Evolutionary conservation across 2,888 invertebrate species (phyloP), one percentile per base, ranked within the genome.

Genomic region (Caenorhabditis drosophilae): DNA sequence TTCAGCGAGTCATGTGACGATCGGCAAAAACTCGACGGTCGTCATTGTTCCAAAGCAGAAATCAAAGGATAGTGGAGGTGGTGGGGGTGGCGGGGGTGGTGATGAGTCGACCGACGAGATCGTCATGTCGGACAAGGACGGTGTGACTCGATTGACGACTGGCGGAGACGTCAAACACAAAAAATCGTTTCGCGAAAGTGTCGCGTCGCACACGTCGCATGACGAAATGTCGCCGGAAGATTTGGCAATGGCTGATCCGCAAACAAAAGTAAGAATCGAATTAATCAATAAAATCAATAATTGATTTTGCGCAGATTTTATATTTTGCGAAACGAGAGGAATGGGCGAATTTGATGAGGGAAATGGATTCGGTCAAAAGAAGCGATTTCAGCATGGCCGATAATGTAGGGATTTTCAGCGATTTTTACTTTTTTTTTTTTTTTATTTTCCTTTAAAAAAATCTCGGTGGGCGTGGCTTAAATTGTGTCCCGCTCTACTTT

Each of bases 351-450:
- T 72, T 81, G 9, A 70, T 74, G 20, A 49, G 42, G n/a, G 63
- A 81, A 54, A 61, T 83, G 45, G 52, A 61, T 15, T 50, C 54
- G 15, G 51, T 67, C 12, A 61, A 62, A n/a, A 64, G 70, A 38
- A 49, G 70, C 16, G 81, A 83, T 48, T 75, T 78, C 44, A 67
- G 71, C 16, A 56, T 74, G 42, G 48, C 72, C 9, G 82, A 83
- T 71, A 67, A 69, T 63, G 80, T 79, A 31, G n/a, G n/a, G n/a
- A n/a, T n/a, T n/a, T n/a, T n/a, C n/a, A n/a, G n/a, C n/a, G n/a
- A n/a, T n/a, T n/a, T n/a, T n/a, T n/a, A n/a, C n/a, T n/a, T n/a
- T n/a, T n/a, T n/a, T n/a, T n/a, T n/a, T n/a, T n/a, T n/a, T n/a
- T n/a, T n/a, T n/a, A n/a, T n/a, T n/a, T n/a, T n/a, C n/a, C n/a